These are phyloP conservation scores for Stylophora pistillata DNA, from an alignment of 64 coral and sea anemone species.

Conservation along the genomic window DNA sequence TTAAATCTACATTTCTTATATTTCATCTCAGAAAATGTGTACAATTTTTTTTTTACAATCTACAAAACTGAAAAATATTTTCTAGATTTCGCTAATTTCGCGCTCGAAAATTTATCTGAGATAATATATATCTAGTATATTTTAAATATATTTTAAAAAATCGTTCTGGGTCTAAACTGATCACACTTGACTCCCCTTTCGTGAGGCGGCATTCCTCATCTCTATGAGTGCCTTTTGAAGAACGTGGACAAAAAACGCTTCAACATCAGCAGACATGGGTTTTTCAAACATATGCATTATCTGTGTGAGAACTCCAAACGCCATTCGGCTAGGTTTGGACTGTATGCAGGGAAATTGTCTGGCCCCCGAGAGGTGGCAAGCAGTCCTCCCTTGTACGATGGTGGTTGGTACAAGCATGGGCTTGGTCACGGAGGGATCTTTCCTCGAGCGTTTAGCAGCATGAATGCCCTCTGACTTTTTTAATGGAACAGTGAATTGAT, in stretches of 20 bases:
- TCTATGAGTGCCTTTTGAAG: conserved; percentile 5
- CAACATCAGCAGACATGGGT: neutral
- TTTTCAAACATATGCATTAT: conserved; percentile 15
- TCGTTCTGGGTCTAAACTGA: too few species aligned
- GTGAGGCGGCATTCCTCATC: neutral
- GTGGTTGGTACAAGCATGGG: too few species aligned
- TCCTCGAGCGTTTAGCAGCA: neutral
- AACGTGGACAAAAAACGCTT: neutral
- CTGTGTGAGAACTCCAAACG: conserved; percentile 11
- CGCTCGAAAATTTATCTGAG: too few species aligned
- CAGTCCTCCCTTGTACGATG: neutral
- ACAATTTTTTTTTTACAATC: too few species aligned
- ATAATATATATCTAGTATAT: too few species aligned
- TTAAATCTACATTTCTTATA: too few species aligned
- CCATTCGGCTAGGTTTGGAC: neutral
- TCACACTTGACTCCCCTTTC: too few species aligned
- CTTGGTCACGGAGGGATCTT: neutral
- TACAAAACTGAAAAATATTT: too few species aligned
- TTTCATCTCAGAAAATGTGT: too few species aligned
- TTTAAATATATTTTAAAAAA: too few species aligned
- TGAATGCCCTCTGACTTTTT: neutral
- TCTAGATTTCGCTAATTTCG: too few species aligned
- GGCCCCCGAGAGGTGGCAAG: too few species aligned
- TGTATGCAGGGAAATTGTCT: neutral
- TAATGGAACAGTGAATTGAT: neutral